These are phyloP conservation scores for Montifringilla adamsi DNA, from an alignment of 2,113 vertebrate genomes.

Conservation along the genomic window DNA sequence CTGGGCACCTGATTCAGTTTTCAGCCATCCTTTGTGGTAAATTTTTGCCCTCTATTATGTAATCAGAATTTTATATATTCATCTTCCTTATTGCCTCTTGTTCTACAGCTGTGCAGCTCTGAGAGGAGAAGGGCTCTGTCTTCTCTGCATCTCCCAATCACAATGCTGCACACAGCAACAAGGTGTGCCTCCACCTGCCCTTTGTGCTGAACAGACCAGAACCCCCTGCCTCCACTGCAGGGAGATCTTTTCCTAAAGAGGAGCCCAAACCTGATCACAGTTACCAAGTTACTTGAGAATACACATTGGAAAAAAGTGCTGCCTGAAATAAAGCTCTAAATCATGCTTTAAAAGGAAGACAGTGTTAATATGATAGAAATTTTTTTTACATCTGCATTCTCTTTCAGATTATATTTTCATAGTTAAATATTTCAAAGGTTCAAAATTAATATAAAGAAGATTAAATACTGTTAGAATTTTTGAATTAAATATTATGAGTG, in stretches of 20 bases:
- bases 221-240: fast-evolving
- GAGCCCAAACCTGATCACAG: background rate
- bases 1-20: background rate
- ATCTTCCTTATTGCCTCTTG: background rate
- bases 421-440: background rate
- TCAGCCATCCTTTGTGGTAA: background rate
- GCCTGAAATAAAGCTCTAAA: background rate
- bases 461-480: background rate
- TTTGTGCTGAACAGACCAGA: background rate
- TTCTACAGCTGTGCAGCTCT: background rate
- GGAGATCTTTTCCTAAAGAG: background rate
- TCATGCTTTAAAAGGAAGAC: background rate
- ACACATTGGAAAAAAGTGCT: background rate
- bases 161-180: fast-evolving
- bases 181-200: background rate
- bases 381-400: background rate
- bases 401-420: background rate
- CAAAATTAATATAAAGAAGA: background rate
- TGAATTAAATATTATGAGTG: background rate
- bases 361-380: background rate
- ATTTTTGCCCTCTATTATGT: background rate
- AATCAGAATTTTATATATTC: background rate
- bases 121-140: background rate
- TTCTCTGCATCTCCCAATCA: background rate
- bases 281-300: background rate